Conservation (phyloP, 1,140 invertebrate species). For the Zaprionus ghesquierei region DNA sequence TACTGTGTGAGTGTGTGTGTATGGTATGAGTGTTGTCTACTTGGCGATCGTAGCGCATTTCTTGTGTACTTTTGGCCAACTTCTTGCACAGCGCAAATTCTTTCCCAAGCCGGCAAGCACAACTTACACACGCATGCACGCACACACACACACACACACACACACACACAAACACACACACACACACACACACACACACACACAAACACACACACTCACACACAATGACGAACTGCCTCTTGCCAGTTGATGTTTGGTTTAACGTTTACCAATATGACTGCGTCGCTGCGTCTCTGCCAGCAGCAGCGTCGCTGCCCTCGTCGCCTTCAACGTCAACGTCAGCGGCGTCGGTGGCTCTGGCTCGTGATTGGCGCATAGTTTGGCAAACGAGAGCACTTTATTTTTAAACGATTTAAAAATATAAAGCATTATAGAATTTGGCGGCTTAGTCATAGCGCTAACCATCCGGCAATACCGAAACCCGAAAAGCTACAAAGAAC, state of each 20-base stretch:
- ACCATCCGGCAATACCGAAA: not conserved
- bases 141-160: too few relatives aligned
- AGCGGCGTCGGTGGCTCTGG: slow-evolving; percentile 12
- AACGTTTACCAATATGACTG: not conserved
- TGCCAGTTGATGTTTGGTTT: slow-evolving; percentile 9
- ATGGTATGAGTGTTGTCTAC: not conserved
- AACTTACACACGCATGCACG: too few relatives aligned
- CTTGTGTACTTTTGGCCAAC: slow-evolving; percentile 27
- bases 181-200: not conserved
- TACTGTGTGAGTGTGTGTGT: not conserved
- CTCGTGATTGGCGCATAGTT: slow-evolving; percentile 78
- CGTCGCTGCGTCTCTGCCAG: not conserved
- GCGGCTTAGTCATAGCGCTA: slow-evolving; percentile 68
- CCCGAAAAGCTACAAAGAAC: not conserved
- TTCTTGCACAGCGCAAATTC: slow-evolving; percentile 28
- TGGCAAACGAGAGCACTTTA: slow-evolving; percentile 80
- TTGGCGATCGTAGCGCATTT: slow-evolving; percentile 7
- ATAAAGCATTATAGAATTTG: slow-evolving; percentile 72
- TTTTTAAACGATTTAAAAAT: slow-evolving; percentile 80
- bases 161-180: not conserved
- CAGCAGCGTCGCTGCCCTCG: not conserved
- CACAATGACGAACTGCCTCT: slow-evolving; percentile 7
- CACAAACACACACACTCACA: slow-evolving; percentile 7
- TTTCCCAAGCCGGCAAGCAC: slow-evolving; percentile 31
- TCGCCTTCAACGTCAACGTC: not conserved